Conservation (phyloP, 2,888 invertebrate genomes). For the Tryphoninae sp. region DNA sequence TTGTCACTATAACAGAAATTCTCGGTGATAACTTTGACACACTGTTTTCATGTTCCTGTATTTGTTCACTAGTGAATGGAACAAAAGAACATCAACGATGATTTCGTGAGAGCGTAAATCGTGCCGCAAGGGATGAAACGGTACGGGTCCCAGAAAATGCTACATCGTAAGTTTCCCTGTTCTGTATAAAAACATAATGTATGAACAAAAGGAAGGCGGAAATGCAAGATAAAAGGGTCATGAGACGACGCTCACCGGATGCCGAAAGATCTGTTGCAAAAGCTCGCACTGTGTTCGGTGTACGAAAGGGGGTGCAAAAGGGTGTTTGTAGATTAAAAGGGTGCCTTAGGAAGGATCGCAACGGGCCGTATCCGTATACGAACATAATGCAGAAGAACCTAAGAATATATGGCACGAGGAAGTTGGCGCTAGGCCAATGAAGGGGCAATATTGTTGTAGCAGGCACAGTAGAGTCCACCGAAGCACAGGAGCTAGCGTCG, state of each 20-base stretch:
- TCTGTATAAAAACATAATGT: constrained; percentile 1
- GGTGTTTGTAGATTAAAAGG: constrained; percentile 52
- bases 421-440: constrained; percentile 52
- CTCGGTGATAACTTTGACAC: no score
- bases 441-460: constrained; percentile 56
- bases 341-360: constrained; percentile 43
- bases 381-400: constrained; percentile 2
- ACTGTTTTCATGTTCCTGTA: no score
- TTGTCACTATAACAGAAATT: no score
- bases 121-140: neutral
- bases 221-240: constrained; percentile 22
- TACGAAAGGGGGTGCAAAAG: constrained; percentile 10
- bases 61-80: no score
- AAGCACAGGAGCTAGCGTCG: constrained; percentile 9
- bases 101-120: neutral
- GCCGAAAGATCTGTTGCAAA: constrained; percentile 21
- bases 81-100: neutral
- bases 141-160: neutral
- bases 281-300: neutral
- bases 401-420: constrained; percentile 26
- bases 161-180: neutral
- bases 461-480: constrained; percentile 34
- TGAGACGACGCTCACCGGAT: constrained; percentile 38
- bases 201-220: neutral
- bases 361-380: constrained; percentile 36